Evolutionary conservation across 2,113 vertebrate genomes (phyloP).

Genomic region (Orcinus orca): DNA sequence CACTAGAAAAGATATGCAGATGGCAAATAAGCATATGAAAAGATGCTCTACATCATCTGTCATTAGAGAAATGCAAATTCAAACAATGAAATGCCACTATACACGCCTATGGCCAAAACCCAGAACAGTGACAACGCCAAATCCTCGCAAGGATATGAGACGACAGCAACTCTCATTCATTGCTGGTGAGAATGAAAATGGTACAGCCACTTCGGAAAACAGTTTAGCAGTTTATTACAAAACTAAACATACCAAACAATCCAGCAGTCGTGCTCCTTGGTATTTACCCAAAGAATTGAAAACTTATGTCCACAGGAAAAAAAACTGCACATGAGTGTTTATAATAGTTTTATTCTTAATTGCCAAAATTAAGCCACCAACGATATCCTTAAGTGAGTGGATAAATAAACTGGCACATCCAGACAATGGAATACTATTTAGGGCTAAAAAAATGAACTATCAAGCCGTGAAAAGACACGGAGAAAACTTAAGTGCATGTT

Average conservation of each 20-base stretch:
- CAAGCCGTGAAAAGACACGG: not conserved
- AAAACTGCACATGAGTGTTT: not conserved
- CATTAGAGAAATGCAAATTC: not conserved
- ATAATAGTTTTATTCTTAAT: not conserved
- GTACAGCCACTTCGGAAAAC: not conserved
- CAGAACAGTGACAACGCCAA: not conserved
- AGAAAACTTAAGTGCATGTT: not conserved
- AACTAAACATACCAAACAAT: not conserved
- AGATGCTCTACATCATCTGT: not conserved
- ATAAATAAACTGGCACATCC: not conserved
- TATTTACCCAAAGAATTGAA: not conserved
- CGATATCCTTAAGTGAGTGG: not conserved
- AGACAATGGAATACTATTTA: not conserved
- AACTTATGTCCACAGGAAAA: not conserved
- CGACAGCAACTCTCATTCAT: not conserved
- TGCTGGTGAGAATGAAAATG: not conserved
- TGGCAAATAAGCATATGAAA: not conserved
- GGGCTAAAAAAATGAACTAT: not conserved
- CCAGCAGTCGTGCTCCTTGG: not conserved
- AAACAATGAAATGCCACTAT: not conserved
- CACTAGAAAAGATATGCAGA: not conserved
- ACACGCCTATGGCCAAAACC: no score
- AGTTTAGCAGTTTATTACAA: not conserved
- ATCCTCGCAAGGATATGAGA: not conserved
- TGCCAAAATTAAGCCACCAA: not conserved